These are phyloP conservation scores for Ceratitis capitata DNA, from an alignment of 1,140 invertebrate species.

Conservation along the genomic window DNA sequence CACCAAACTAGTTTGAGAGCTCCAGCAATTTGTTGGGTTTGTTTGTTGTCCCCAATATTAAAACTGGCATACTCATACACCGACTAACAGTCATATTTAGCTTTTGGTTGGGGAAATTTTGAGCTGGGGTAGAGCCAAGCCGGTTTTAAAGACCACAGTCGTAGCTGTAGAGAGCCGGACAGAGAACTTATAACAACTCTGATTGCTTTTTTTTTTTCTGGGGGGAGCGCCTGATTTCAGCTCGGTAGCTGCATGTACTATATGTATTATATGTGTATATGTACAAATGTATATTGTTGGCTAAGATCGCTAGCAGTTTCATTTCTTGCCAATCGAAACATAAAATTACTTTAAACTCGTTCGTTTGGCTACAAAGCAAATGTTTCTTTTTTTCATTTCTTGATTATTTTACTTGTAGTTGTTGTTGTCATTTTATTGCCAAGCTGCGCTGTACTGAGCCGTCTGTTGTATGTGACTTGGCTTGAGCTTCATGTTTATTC, in stretches of 20 bases:
- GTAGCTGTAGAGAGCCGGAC: not conserved
- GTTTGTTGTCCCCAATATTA: not conserved
- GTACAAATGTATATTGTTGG: not conserved
- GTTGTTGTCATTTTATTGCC: not conserved
- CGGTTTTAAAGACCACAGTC: not conserved
- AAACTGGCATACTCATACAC: not conserved
- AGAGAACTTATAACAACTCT: not conserved
- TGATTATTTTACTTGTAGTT: not conserved
- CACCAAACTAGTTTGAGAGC: too few species aligned
- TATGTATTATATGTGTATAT: too few species aligned
- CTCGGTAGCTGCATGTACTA: not conserved
- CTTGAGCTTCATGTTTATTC: not conserved
- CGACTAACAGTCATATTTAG: not conserved
- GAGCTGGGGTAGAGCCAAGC: slow-evolving; percentile 8
- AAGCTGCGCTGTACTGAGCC: not conserved
- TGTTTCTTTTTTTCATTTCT: not conserved
- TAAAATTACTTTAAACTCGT: slow-evolving; percentile 11
- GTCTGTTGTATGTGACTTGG: not conserved
- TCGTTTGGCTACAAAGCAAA: not conserved
- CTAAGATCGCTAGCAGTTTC: not conserved
- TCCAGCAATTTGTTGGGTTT: not conserved
- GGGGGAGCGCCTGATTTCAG: not conserved
- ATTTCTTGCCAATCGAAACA: not conserved
- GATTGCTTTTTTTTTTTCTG: not conserved
- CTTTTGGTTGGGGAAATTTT: not conserved